These are phyloP conservation scores for Formicarius rufipectus DNA, from an alignment of 2,113 vertebrate species.

Conservation along the genomic window DNA sequence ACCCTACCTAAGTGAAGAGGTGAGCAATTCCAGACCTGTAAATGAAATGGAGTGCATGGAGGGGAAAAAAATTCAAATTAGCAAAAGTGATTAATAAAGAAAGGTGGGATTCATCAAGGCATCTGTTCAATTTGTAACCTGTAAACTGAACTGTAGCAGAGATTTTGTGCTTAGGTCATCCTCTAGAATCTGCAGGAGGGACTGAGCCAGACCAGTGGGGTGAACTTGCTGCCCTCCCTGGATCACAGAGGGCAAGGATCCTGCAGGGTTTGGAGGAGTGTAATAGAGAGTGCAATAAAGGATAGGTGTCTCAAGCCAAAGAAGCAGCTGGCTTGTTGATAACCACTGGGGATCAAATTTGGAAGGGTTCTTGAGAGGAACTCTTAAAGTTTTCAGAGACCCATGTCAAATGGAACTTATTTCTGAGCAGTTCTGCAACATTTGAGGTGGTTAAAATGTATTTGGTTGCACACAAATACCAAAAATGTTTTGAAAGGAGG, in stretches of 20 bases:
- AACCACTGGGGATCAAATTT: not conserved
- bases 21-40: not conserved
- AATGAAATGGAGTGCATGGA: not conserved
- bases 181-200: not conserved
- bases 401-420: not conserved
- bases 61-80: not conserved
- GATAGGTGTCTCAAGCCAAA: not conserved
- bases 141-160: not conserved
- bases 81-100: not conserved
- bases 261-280: not conserved
- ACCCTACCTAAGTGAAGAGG: not conserved
- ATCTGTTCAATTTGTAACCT: not conserved
- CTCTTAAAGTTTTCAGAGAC: not conserved
- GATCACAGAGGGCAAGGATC: not conserved
- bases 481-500: not conserved
- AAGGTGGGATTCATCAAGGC: not conserved
- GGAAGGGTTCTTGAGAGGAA: not conserved
- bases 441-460: not conserved
- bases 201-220: not conserved
- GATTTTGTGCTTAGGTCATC: not conserved
- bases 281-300: too few species aligned
- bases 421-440: not conserved
- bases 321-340: not conserved
- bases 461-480: not conserved
- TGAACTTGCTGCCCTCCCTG: fast-evolving